A percentile compares a stretch with the other conserved stretches of the same genome.
phyloP scores from a whole-genome alignment of 2,888 invertebrate species.

The Mechanitis mazaeus region DNA sequence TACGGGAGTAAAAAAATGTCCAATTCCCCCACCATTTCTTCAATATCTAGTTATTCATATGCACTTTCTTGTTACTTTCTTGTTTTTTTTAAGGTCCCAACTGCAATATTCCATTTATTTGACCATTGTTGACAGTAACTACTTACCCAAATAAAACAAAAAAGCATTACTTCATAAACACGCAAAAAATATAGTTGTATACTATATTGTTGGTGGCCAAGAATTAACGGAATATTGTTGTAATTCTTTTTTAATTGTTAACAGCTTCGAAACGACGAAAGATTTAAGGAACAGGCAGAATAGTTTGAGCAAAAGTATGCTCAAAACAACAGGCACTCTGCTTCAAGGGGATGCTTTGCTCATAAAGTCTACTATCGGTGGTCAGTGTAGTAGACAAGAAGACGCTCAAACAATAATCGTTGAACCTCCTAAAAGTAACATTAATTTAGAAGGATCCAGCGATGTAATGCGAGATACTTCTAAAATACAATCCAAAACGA shows the following conservation, averaged over 20 bases:
- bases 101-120: no score
- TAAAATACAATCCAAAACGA: constrained; percentile 49
- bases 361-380: constrained; percentile 61
- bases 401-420: constrained; percentile 52
- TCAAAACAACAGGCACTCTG: constrained; percentile 62
- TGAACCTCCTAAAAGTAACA: constrained; percentile 40
- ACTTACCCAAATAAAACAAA: no score
- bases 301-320: constrained; percentile 67
- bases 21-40: no score
- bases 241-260: constrained; percentile 42
- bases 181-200: no score
- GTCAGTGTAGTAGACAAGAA: constrained; percentile 51
- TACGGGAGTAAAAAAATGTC: no score
- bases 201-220: no score
- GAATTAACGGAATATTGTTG: no score
- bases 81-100: no score
- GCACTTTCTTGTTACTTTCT: no score
- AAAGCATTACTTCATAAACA: no score
- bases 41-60: no score
- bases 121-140: no score
- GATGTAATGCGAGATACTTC: constrained; percentile 39
- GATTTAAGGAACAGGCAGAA: constrained; percentile 68
- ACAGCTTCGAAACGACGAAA: constrained; percentile 56
- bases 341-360: constrained; percentile 65
- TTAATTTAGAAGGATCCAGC: constrained; percentile 36